Evolutionary conservation across 1,140 invertebrate species (phyloP), one percentile per base, ranked within the genome.

Genomic region (Drosophila sp.): DNA sequence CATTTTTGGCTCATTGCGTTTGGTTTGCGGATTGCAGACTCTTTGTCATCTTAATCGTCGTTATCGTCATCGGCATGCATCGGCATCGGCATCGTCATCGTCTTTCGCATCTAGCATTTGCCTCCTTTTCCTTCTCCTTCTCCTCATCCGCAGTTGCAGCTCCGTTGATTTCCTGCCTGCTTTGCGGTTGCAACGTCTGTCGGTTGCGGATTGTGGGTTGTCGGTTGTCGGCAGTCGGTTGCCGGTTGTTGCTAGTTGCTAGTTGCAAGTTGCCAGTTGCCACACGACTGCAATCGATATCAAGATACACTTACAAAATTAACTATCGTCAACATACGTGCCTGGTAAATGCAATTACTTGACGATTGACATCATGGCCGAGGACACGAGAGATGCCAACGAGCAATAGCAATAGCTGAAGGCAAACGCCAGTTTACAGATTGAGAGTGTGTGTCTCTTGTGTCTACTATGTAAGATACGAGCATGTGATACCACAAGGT

Each of bases 301-400:
- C 83, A 80, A 80, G 83, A 89, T 89, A 89, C 83, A 89, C 83
- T 89, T 89, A 89, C 83, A 89, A 89, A 89, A 89, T 89, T 89
- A 89, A 89, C 83, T 89, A 89, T 89, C 83, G 83, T 89, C 83
- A 89, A 89, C 83, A 89, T 89, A 89, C 83, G 83, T 89, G 83
- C 83, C 67, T 80, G 83, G 83, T 82, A 89, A 89, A 89, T 89
- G 83, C 83, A 89, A 89, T 89, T 89, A 89, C 83, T 89, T 83
- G 83, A 69, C 84, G 76, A 89, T 89, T 89, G 83, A 89, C 79
- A 70, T 57, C 79, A 70, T 57, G 34, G 63, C 53, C 11, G 27
- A 43, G 40, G 54, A 53, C 38, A 56, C 9, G 36, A 46, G 36
- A 8, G 54, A 32, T 21, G 34, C 34, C 27, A 32, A 14, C 29